These are phyloP conservation scores for Myiopsitta monachus DNA, from an alignment of 2,113 vertebrate species.

Conservation along the genomic window DNA sequence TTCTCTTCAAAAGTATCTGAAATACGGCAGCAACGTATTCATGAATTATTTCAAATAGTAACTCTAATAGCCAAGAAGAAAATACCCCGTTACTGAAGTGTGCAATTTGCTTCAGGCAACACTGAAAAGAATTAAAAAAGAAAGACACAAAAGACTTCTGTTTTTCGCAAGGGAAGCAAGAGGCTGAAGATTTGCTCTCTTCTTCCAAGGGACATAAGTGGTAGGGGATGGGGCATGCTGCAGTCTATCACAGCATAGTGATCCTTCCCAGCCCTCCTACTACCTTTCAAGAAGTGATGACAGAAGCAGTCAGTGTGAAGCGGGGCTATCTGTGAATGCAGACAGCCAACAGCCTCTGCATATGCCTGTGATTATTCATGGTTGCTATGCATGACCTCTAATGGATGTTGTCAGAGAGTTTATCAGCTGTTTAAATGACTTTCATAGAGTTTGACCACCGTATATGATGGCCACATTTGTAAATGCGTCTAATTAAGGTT, in stretches of 20 bases:
- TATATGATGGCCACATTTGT: not conserved
- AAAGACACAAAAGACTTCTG: not conserved
- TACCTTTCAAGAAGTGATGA: not conserved
- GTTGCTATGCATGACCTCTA: not conserved
- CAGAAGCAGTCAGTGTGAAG: not conserved
- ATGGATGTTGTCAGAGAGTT: not conserved
- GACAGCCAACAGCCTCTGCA: not conserved
- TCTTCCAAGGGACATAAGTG: not conserved
- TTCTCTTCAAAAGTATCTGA: constrained; percentile 59
- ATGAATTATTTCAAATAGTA: not conserved
- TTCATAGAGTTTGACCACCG: not conserved
- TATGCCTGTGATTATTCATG: not conserved
- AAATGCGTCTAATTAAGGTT: not conserved
- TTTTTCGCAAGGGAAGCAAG: not conserved
- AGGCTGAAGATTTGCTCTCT: not conserved
- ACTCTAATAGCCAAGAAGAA: not conserved
- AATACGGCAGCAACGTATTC: not conserved
- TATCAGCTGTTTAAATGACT: not conserved
- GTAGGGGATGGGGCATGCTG: not conserved
- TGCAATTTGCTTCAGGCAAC: not conserved
- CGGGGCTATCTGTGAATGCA: not conserved
- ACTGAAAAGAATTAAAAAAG: not conserved
- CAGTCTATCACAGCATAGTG: not conserved
- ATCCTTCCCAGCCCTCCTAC: not conserved
- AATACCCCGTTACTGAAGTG: not conserved